phyloP scores from a whole-genome alignment of 2,888 invertebrate genomes.

The Oasisia sp. region DNA sequence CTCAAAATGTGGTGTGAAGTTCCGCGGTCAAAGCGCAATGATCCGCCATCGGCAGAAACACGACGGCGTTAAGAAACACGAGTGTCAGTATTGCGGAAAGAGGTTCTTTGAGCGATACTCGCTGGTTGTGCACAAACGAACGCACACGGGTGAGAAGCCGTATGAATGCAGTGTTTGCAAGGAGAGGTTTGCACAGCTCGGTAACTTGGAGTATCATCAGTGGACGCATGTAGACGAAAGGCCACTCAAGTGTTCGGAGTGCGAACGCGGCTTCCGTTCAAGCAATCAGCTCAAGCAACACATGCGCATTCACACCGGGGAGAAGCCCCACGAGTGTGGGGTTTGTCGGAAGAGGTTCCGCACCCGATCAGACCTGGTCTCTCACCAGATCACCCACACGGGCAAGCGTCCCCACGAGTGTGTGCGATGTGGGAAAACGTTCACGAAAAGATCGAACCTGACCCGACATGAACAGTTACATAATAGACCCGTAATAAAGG shows the following conservation, averaged over 20 bases:
- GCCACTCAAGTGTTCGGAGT: neutral
- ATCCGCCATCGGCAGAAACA: neutral
- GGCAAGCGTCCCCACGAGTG: neutral
- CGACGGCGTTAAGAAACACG: neutral
- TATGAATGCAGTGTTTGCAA: conserved; percentile 29
- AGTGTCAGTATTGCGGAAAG: conserved; percentile 28
- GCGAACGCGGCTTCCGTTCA: neutral
- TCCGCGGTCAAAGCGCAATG: neutral
- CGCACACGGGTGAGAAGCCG: conserved; percentile 31
- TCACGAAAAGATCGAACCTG: conserved; percentile 4
- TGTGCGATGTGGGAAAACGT: neutral
- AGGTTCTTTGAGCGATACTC: conserved; percentile 25
- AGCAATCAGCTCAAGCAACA: neutral
- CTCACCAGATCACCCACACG: neutral
- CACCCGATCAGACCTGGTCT: neutral
- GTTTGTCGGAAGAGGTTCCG: neutral
- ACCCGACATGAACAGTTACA: neutral
- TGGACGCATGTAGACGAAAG: neutral
- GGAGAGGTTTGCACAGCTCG: conserved; percentile 20
- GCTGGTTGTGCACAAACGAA: conserved; percentile 27
- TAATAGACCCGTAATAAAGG: neutral
- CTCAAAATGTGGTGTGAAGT: neutral
- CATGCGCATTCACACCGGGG: conserved; percentile 4
- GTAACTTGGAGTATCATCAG: conserved; percentile 6
- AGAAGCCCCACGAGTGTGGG: neutral